phyloP scores from a whole-genome alignment of 2,888 invertebrate genomes.

The Maniola hyperantus region DNA sequence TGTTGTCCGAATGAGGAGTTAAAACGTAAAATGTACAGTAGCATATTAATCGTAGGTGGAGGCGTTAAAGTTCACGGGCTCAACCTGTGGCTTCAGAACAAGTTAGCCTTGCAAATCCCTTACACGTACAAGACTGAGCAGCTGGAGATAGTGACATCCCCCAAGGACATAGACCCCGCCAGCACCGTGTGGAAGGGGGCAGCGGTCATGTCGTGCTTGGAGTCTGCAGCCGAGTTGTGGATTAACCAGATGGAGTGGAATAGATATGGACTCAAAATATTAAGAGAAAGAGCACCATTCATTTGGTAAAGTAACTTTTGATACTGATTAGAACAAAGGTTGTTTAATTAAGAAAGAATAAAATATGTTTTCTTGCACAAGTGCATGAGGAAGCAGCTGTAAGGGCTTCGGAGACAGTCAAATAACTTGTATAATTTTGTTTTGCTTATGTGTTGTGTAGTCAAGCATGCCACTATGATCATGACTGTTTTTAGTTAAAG shows the following conservation, averaged over 20 bases:
- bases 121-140: conserved; percentile 90
- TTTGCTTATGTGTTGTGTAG: too few relatives aligned
- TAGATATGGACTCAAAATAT: conserved; percentile 90
- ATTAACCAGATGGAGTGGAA: conserved; percentile 93
- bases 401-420: too few relatives aligned
- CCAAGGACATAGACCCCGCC: conserved; percentile 95
- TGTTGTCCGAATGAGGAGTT: conserved; percentile 93
- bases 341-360: too few relatives aligned
- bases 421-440: too few relatives aligned
- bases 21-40: conserved; percentile 96
- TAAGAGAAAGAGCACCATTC: conserved; percentile 96
- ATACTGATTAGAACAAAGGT: not conserved
- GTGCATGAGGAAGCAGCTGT: too few relatives aligned
- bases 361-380: too few relatives aligned
- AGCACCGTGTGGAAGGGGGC: conserved; percentile 98
- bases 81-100: conserved; percentile 93
- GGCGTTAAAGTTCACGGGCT: conserved; percentile 93
- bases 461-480: too few relatives aligned
- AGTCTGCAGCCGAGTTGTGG: conserved; percentile 97
- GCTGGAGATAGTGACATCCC: conserved; percentile 94
- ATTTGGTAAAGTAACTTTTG: conserved; percentile 84
- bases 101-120: conserved; percentile 92
- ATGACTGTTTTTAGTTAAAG: too few relatives aligned
- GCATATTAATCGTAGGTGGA: conserved; percentile 95
- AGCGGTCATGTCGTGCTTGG: conserved; percentile 95